Conservation (phyloP, 2,113 vertebrate genomes). For the Amphiprion ocellaris region DNA sequence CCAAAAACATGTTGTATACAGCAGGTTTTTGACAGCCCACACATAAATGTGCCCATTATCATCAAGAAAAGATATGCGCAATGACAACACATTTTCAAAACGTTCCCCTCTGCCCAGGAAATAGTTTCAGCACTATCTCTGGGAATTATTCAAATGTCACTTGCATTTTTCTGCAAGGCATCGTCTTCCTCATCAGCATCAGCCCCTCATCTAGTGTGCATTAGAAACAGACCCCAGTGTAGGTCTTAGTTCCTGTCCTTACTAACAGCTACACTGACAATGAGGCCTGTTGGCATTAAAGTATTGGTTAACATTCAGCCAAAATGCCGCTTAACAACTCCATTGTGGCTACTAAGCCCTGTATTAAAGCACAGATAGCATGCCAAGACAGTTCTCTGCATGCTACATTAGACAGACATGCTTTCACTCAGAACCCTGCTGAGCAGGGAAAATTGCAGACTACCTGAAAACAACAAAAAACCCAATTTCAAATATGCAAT, state of each 20-base stretch:
- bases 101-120: constrained; percentile 19
- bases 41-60: constrained; percentile 32
- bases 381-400: constrained; percentile 48
- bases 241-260: constrained; percentile 53
- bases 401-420: constrained; percentile 45
- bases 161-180: constrained; percentile 3
- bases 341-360: constrained; percentile 65
- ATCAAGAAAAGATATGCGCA: constrained; percentile 14
- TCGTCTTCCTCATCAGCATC: constrained; percentile 41
- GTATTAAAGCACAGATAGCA: constrained; percentile 59
- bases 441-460: constrained; percentile 42
- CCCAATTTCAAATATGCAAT: constrained; percentile 20
- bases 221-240: constrained; percentile 43
- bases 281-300: constrained; percentile 49
- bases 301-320: constrained; percentile 67
- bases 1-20: constrained; percentile 27
- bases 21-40: constrained; percentile 25
- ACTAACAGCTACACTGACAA: constrained; percentile 61
- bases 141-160: constrained; percentile 44
- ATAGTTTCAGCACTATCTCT: constrained; percentile 27
- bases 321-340: constrained; percentile 63
- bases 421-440: constrained; percentile 38
- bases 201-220: constrained; percentile 43
- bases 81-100: constrained; percentile 40
- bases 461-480: constrained; percentile 1